These are phyloP conservation scores for Melanargia galathea DNA, from an alignment of 2,888 invertebrate species.

Conservation along the genomic window DNA sequence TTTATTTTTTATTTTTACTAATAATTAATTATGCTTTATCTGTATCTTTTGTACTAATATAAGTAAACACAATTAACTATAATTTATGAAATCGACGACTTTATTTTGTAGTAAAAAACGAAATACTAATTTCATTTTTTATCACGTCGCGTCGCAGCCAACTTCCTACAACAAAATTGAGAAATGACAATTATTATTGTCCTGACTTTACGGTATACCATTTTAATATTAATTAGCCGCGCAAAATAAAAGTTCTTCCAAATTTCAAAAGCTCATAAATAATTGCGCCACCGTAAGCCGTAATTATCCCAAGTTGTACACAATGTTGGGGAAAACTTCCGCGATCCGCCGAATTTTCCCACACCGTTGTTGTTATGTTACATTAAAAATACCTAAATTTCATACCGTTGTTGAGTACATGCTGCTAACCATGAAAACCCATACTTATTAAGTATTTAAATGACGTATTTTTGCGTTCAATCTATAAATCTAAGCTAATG, in stretches of 20 bases:
- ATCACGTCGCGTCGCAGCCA: too few relatives aligned
- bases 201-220: not conserved
- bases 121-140: too few relatives aligned
- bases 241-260: slow-evolving; percentile 1
- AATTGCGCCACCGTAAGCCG: not conserved
- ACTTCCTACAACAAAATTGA: too few relatives aligned
- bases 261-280: slow-evolving; percentile 12
- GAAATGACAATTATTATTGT: too few relatives aligned
- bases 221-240: not conserved
- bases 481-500: too few relatives aligned
- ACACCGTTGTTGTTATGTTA: slow-evolving; percentile 9
- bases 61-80: too few relatives aligned
- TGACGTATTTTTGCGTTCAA: too few relatives aligned
- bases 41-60: too few relatives aligned
- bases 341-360: slow-evolving; percentile 12
- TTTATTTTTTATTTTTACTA: too few relatives aligned
- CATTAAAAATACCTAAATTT: slow-evolving; percentile 12
- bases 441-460: not conserved
- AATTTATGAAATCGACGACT: too few relatives aligned
- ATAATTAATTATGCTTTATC: too few relatives aligned
- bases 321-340: slow-evolving; percentile 10
- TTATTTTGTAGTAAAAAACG: too few relatives aligned
- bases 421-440: not conserved
- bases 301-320: slow-evolving; percentile 19
- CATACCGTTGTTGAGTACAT: not conserved